Evolutionary conservation across 2,888 invertebrate genomes (phyloP), one percentile per base, ranked within the genome.

Genomic region (Harpalus rubripes): DNA sequence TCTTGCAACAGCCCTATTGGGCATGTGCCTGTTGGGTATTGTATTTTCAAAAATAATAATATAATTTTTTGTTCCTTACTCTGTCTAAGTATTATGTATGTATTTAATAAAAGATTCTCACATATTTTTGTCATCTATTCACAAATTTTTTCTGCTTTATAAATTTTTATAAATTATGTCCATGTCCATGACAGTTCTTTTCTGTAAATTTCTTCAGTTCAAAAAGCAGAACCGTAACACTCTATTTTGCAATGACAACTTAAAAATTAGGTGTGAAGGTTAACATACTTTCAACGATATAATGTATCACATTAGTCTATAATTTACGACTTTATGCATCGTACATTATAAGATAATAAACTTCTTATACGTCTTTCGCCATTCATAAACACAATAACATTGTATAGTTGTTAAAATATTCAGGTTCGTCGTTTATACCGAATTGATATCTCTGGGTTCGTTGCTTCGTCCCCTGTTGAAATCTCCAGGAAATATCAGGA

Each of bases 201-300:
- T 52, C 44, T 52, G 44, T 52, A 12, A 52, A 52, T 52, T 52
- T 52, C 44, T 52, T 52, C 44, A 12, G 2, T 10, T 52, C 44
- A 52, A 52, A 52, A 52, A 52, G 44, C 44, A 52, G 8, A 52
- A 52, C 44, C 44, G 44, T 52, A 52, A 52, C 44, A 52, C 10
- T 52, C 44, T 52, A 52, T 52, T 52, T 52, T 52, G 44, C 44
- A 52, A 4, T 52, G 44, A 52, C 44, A 52, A 52, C 44, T 52
- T 52, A 52, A 52, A 52, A 52, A 52, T 52, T 52, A 32, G 6
- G 32, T 32, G 44, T 4, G 44, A 52, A 52, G 44, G 44, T 52
- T 52, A 52, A 52, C 44, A 52, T 52, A 12, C 44, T 12, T 32
- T 8, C 44, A 52, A 12, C 12, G 44, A 52, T 52, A 52, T 52